Percentiles rank a stretch among this genome's conserved stretches.
phyloP scores from a whole-genome alignment of 2,797 vertebrate genomes.

The Xenentodon cancila region DNA sequence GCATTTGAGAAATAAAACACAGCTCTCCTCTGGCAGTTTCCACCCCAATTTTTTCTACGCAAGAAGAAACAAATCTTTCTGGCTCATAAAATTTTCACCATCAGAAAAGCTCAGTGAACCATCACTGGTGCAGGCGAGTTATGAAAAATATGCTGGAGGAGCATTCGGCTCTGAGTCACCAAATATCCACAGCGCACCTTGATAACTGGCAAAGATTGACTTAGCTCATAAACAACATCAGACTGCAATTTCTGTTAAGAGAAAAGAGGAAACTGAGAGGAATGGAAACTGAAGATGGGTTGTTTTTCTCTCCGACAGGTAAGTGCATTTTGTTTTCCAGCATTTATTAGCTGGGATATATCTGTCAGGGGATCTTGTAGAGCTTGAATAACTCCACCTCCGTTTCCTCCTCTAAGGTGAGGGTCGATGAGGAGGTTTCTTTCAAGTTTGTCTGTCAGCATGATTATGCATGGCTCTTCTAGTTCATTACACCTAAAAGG shows the following conservation, averaged over 20 bases:
- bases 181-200: conserved; percentile 9
- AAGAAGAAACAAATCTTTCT: conserved; percentile 13
- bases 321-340: conserved; percentile 49
- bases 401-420: background rate
- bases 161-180: conserved; percentile 6
- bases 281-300: conserved; percentile 30
- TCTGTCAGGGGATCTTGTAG: conserved; percentile 40
- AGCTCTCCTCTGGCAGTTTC: background rate
- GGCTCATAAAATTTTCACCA: conserved; percentile 7
- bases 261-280: conserved; percentile 10
- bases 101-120: conserved; percentile 7
- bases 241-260: conserved; percentile 13
- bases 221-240: conserved; percentile 32
- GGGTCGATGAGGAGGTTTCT: background rate
- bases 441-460: too few relatives aligned
- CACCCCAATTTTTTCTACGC: background rate
- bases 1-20: background rate
- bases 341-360: conserved; percentile 53
- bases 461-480: background rate
- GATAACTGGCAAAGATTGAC: conserved; percentile 31
- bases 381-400: conserved; percentile 28
- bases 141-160: conserved; percentile 31
- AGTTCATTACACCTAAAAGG: background rate
- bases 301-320: conserved; percentile 51
- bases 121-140: conserved; percentile 11